Conservation (phyloP, 2,888 invertebrate genomes). For the Nymphalis urticae region DNA sequence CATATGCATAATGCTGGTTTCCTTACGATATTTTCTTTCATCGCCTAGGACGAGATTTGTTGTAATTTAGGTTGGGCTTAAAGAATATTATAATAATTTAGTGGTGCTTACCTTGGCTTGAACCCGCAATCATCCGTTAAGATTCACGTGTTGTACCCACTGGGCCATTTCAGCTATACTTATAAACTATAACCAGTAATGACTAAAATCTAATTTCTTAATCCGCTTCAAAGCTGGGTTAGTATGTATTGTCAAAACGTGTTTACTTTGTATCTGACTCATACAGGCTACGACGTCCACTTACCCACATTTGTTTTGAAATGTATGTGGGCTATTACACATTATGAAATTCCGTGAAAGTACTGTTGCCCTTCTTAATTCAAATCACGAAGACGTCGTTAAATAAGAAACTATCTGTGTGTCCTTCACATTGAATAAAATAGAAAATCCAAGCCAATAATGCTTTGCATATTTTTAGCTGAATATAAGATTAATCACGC, state of each 20-base stretch:
- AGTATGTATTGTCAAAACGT: constrained; percentile 21
- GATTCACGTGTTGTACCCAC: no score
- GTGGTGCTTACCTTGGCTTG: no score
- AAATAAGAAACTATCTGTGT: constrained; percentile 39
- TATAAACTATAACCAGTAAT: no score
- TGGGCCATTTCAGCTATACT: no score
- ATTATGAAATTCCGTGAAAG: constrained; percentile 39
- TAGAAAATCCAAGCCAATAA: constrained; percentile 15
- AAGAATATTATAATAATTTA: no score
- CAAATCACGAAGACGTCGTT: constrained; percentile 35
- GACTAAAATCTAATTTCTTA: neutral
- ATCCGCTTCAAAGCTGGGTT: constrained; percentile 19
- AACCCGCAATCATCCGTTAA: no score
- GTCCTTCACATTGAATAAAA: constrained; percentile 34
- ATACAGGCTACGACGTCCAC: constrained; percentile 27
- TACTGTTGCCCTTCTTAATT: constrained; percentile 37
- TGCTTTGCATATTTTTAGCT: constrained; percentile 27
- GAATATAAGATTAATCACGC: constrained; percentile 21
- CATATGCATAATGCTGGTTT: no score
- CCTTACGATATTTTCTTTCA: no score
- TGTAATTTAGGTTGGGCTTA: no score
- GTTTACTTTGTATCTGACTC: constrained; percentile 25
- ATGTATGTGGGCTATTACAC: constrained; percentile 29
- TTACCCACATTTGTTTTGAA: constrained; percentile 35
- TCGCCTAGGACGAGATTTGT: no score